A percentile compares a stretch with the other conserved stretches of the same genome.
phyloP scores from a whole-genome alignment of 2,888 invertebrate genomes.

The Limnephilus rhombicus region DNA sequence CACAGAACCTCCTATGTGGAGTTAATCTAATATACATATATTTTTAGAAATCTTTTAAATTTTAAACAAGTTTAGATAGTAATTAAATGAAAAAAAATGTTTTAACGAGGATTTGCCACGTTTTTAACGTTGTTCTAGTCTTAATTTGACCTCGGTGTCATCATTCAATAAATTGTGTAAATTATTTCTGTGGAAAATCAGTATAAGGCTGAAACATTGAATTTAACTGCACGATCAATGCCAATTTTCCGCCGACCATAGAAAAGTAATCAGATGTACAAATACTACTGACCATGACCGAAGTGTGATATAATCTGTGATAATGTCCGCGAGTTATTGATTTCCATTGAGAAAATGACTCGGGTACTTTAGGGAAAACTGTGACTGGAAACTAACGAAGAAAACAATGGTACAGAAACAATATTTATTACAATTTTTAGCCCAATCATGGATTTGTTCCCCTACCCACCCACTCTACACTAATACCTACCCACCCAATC shows the following conservation, averaged over 20 bases:
- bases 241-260: neutral
- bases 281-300: neutral
- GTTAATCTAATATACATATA: no score
- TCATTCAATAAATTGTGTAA: neutral
- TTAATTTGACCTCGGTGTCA: neutral
- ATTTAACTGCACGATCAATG: neutral
- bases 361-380: neutral
- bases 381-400: neutral
- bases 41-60: no score
- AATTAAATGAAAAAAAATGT: no score
- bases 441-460: no score
- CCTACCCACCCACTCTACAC: no score
- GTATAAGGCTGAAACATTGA: neutral
- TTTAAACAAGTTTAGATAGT: no score
- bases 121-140: neutral
- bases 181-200: neutral
- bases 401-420: no score
- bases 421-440: no score
- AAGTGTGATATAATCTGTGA: neutral
- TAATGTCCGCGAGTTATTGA: neutral
- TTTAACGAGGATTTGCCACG: no score
- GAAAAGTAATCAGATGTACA: neutral
- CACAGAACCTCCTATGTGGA: no score
- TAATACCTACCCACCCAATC: no score
- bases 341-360: neutral